Evolutionary conservation across 2,888 invertebrate species (phyloP).

Genomic region (Hirtodrosophila cameraria): DNA sequence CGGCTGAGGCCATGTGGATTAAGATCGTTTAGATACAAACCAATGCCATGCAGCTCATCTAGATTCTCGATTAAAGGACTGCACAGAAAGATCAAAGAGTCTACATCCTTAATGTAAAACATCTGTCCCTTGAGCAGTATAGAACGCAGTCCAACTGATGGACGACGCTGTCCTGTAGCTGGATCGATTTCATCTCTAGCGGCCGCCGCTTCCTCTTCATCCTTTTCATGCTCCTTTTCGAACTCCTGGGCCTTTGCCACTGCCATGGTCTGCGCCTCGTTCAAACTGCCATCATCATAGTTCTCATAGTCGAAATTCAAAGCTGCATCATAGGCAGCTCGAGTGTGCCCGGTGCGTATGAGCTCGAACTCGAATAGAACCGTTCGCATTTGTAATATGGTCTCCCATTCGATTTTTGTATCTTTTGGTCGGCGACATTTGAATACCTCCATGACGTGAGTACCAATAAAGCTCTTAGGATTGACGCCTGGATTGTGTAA

Average conservation of each 20-base stretch:
- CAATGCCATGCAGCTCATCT: constrained; percentile 92
- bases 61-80: constrained; percentile 95
- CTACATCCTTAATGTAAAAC: constrained; percentile 91
- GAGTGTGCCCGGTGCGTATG: constrained; percentile 85
- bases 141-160: constrained; percentile 83
- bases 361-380: constrained; percentile 94
- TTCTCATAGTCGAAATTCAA: constrained; percentile 75
- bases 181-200: constrained; percentile 67
- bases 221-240: constrained; percentile 43
- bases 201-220: constrained; percentile 27
- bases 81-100: constrained; percentile 93
- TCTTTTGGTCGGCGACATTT: constrained; percentile 92
- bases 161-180: constrained; percentile 53
- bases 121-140: constrained; percentile 94
- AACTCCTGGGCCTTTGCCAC: constrained; percentile 55
- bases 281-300: constrained; percentile 60
- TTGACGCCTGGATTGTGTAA: constrained; percentile 84
- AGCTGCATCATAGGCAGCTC: constrained; percentile 72
- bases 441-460: constrained; percentile 89
- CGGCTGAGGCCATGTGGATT: constrained; percentile 94
- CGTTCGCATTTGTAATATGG: constrained; percentile 90
- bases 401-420: constrained; percentile 92
- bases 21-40: constrained; percentile 91
- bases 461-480: constrained; percentile 86
- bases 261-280: constrained; percentile 75